phyloP scores from a whole-genome alignment of 2,888 invertebrate species.

The Drosophila recens region DNA sequence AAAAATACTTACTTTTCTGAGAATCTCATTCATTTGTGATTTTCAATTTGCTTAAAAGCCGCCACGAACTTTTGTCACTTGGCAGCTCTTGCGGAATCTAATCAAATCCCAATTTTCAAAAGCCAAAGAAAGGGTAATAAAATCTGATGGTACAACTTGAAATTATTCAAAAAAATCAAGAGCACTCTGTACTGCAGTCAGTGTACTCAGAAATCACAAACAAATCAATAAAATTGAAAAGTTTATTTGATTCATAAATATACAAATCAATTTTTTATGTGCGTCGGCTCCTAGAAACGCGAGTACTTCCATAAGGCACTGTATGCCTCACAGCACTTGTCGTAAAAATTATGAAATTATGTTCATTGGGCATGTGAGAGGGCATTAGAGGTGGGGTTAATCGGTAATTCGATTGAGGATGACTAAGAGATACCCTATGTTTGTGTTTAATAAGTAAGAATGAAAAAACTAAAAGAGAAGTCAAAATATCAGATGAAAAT shows the following conservation, averaged over 20 bases:
- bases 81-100: slow-evolving; percentile 23
- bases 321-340: slow-evolving; percentile 50
- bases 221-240: slow-evolving; percentile 74
- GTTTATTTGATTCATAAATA: slow-evolving; percentile 74
- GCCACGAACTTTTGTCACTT: slow-evolving; percentile 36
- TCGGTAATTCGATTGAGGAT: not conserved
- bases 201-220: slow-evolving; percentile 50
- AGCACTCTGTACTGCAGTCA: slow-evolving; percentile 1
- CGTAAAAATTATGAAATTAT: slow-evolving; percentile 76
- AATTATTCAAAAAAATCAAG: slow-evolving; percentile 26
- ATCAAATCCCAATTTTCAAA: slow-evolving; percentile 36
- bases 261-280: slow-evolving; percentile 72
- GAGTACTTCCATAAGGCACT: slow-evolving; percentile 42
- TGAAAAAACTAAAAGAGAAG: not conserved
- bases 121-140: slow-evolving; percentile 30
- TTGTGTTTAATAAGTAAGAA: not conserved
- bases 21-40: slow-evolving; percentile 35
- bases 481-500: too few relatives aligned
- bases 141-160: slow-evolving; percentile 11
- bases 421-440: slow-evolving; percentile 29
- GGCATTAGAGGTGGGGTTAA: not conserved
- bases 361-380: slow-evolving; percentile 24
- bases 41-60: slow-evolving; percentile 59
- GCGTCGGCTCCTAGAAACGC: slow-evolving; percentile 34
- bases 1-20: slow-evolving; percentile 28